Conservation (phyloP, 2,888 invertebrate species). For the Thelaira solivaga region DNA sequence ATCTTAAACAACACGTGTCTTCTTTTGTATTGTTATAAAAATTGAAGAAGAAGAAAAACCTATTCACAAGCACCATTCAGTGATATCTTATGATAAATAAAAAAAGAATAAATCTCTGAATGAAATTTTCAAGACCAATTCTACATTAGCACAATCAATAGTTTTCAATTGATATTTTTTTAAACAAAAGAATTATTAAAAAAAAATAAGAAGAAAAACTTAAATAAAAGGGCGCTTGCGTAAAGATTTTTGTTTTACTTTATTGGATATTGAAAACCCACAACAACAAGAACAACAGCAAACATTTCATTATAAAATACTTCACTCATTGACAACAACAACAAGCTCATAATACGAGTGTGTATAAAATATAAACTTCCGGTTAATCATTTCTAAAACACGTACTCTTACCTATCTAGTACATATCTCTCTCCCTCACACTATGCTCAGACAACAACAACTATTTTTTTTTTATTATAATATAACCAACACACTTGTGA, state of each 20-base stretch:
- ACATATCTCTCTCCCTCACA: slow-evolving; percentile 16
- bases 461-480: too few species aligned
- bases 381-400: slow-evolving; percentile 56
- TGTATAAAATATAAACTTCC: slow-evolving; percentile 52
- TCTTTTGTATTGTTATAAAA: not conserved
- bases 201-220: not conserved
- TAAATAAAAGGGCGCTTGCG: slow-evolving; percentile 50
- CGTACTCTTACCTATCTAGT: too few species aligned
- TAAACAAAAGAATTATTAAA: slow-evolving; percentile 32
- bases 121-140: slow-evolving; percentile 49
- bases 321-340: slow-evolving; percentile 33
- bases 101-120: not conserved
- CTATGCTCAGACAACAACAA: slow-evolving; percentile 9
- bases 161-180: slow-evolving; percentile 28
- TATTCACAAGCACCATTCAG: slow-evolving; percentile 14
- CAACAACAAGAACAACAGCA: slow-evolving; percentile 21
- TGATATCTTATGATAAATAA: slow-evolving; percentile 21
- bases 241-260: slow-evolving; percentile 53
- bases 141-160: slow-evolving; percentile 22
- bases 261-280: slow-evolving; percentile 35
- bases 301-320: slow-evolving; percentile 14
- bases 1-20: slow-evolving; percentile 51
- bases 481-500: slow-evolving; percentile 46
- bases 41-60: slow-evolving; percentile 5
- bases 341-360: slow-evolving; percentile 23